phyloP scores from a whole-genome alignment of 2,888 invertebrate genomes.

The Carterocephalus palaemon region DNA sequence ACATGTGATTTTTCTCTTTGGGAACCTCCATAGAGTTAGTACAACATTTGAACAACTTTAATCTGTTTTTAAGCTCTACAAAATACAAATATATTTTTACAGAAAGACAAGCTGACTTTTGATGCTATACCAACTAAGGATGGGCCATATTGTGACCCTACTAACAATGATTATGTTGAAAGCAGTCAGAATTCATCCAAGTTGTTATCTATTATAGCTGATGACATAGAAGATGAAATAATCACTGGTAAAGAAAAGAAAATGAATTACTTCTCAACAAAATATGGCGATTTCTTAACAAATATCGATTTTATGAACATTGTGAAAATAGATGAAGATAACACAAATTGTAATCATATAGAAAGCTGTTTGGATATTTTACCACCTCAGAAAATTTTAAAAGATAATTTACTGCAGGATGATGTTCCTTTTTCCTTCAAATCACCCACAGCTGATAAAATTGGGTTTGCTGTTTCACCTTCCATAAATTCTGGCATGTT shows the following conservation, averaged over 20 bases:
- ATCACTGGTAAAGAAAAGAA: constrained; percentile 49
- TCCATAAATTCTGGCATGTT: constrained; percentile 21
- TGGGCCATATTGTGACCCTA: constrained; percentile 57
- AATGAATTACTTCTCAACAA: constrained; percentile 55
- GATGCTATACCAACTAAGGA: constrained; percentile 77
- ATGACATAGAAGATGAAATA: constrained; percentile 63
- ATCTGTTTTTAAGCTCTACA: no score
- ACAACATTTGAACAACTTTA: no score
- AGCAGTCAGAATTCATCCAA: constrained; percentile 34
- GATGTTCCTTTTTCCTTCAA: constrained; percentile 23
- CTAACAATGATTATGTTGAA: constrained; percentile 33
- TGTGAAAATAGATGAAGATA: constrained; percentile 27
- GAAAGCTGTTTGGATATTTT: constrained; percentile 15
- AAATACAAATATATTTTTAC: constrained; percentile 41
- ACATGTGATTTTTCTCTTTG: no score
- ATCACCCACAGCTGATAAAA: constrained; percentile 15
- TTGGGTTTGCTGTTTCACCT: constrained; percentile 28
- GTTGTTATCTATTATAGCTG: constrained; percentile 45
- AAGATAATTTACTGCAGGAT: constrained; percentile 21
- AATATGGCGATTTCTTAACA: constrained; percentile 65
- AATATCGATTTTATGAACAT: constrained; percentile 49
- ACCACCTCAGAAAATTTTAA: constrained; percentile 14
- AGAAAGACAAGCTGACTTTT: constrained; percentile 76
- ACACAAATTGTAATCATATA: constrained; percentile 30
- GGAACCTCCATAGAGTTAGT: no score